Base-by-base conservation (phyloP, 1,140 invertebrate genomes). In the Drosophila rhopaloa region DNA sequence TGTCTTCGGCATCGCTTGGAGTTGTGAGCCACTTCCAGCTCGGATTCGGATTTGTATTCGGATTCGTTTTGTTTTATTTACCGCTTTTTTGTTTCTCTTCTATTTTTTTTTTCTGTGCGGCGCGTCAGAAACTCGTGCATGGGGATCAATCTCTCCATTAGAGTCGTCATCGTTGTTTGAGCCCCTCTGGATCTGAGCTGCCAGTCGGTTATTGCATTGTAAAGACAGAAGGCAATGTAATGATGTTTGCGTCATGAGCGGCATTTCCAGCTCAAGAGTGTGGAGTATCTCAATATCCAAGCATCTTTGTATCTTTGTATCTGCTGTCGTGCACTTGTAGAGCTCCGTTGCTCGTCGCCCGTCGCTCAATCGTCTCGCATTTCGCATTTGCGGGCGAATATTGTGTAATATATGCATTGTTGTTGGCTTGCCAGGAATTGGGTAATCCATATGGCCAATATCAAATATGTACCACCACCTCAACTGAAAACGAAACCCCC, bases 241-340 rank as follows among this genome's bases (percentile, higher is more conserved):
- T 76, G 73, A 76, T 67, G 73, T 71, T 71, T 71, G 65, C 68
- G 68, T 71, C 68, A 71, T 71, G 66, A 71, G 68, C 68, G 67
- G 67, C 67, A 71, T 71, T 57, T 58, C 51, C 41, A 57, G 65
- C 67, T 68, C 62, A 67, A 70, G 27, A 71, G 65, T 71, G 44
- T 58, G 65, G 67, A 48, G 63, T 71, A 32, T 67, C 62, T 24
- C 32, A 32, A 41, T 66, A 48, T 66, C 58, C 10, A 43, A n/a
- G 27, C 58, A 76, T 76, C 73, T 74, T 14, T 75, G 50, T 65
- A 76, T 76, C 73, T 74, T 14, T 75, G 50, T 65, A 38, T 65
- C 70, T 65, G 60, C 47, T 68, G 73, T 61, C 74, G 75, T 77
- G 73, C 74, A 70, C 63, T 76, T 67, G 61, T 71, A 50, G 68